Percentiles rank a stretch among this genome's conserved stretches.
Conservation (phyloP, 2,113 vertebrate species). For the Chamaetylas fuelleborni region DNA sequence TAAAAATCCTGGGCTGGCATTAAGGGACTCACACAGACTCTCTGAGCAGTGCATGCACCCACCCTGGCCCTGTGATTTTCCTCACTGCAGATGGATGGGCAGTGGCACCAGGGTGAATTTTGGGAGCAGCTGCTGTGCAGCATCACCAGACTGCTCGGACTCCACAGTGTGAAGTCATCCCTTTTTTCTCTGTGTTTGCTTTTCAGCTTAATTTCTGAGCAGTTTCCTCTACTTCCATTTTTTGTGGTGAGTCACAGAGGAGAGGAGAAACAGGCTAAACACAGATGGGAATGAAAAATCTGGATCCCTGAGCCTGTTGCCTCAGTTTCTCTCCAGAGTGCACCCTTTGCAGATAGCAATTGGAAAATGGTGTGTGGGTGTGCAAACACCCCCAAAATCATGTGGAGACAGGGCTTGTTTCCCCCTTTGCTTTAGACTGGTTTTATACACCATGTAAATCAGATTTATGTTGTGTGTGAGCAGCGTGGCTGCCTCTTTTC, state of each 20-base stretch:
- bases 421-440: background rate
- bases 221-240: background rate
- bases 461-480: background rate
- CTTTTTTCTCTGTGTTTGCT: background rate
- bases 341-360: background rate
- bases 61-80: too few species aligned
- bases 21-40: accelerated
- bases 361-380: background rate
- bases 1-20: background rate
- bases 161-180: background rate
- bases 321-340: constrained; percentile 1
- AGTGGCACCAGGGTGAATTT: background rate
- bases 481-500: background rate
- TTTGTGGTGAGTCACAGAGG: constrained; percentile 27
- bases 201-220: background rate
- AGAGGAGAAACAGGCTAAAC: background rate
- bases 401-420: background rate
- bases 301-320: background rate
- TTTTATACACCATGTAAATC: background rate
- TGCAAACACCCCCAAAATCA: background rate
- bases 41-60: background rate
- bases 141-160: background rate
- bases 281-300: background rate
- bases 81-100: background rate
- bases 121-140: background rate